These are phyloP conservation scores for Strigamia maritima DNA, from an alignment of 2,888 invertebrate genomes.

Conservation along the genomic window DNA sequence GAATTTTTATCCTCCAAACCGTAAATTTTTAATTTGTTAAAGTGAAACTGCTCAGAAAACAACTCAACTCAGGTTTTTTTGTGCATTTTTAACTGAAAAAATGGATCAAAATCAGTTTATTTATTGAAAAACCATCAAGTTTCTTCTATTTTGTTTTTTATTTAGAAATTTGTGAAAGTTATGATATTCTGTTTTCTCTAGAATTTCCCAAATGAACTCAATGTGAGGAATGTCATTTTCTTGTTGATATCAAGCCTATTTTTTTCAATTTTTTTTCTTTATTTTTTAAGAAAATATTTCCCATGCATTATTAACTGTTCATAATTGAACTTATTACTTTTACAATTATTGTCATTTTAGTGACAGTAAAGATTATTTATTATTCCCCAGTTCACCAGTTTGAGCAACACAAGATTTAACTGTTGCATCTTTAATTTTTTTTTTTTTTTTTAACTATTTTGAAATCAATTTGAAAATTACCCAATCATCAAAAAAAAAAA, in stretches of 20 bases:
- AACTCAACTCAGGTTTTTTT: background rate
- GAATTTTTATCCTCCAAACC: background rate
- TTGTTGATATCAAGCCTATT: background rate
- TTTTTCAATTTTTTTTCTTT: background rate
- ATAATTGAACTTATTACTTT: conserved; percentile 13
- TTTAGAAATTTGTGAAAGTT: background rate
- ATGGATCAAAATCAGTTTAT: no score
- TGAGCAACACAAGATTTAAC: background rate
- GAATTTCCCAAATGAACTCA: background rate
- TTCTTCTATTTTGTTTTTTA: no score
- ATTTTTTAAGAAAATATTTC: conserved; percentile 10
- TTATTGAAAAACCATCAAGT: no score
- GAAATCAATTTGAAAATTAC: background rate
- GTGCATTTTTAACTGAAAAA: no score
- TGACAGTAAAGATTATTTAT: background rate
- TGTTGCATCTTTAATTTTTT: background rate
- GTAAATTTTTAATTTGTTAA: background rate
- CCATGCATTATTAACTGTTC: background rate
- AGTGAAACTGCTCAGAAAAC: background rate
- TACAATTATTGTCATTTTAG: conserved; percentile 17
- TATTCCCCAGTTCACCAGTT: background rate
- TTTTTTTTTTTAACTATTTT: background rate
- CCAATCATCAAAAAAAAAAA: background rate
- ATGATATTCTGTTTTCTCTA: background rate
- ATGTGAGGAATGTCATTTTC: conserved; percentile 24